A percentile compares a stretch with the other conserved stretches of the same genome.
These are phyloP conservation scores for Polyploca ridens DNA, from an alignment of 2,888 invertebrate species.

Conservation along the genomic window DNA sequence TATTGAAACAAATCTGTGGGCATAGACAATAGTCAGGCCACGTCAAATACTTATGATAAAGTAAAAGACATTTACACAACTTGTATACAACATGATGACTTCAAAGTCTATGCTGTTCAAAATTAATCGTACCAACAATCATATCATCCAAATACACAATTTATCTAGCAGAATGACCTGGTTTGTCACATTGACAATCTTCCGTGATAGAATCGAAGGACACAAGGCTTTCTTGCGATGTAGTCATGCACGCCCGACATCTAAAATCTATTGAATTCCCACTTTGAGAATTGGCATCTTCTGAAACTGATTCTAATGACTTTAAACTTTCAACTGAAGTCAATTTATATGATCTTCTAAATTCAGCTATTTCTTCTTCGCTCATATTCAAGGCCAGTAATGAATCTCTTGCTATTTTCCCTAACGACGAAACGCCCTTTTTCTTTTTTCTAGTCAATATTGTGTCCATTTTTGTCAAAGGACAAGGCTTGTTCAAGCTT, in stretches of 20 bases:
- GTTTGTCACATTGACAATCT: conserved; percentile 69
- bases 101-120: not conserved
- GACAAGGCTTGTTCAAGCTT: conserved; percentile 69
- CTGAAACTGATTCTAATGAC: conserved; percentile 77
- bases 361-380: conserved; percentile 77
- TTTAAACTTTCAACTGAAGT: conserved; percentile 75
- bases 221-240: conserved; percentile 77
- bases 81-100: not conserved
- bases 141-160: conserved; percentile 20
- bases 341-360: conserved; percentile 70
- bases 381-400: conserved; percentile 76
- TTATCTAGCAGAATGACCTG: conserved; percentile 62
- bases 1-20: not conserved
- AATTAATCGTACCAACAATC: not conserved
- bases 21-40: not conserved
- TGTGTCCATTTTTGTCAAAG: conserved; percentile 64
- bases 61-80: not conserved
- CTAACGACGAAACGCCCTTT: conserved; percentile 62
- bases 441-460: conserved; percentile 72
- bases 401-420: conserved; percentile 78
- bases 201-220: conserved; percentile 77
- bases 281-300: conserved; percentile 75
- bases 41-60: not conserved
- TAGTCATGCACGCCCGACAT: conserved; percentile 68
- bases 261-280: conserved; percentile 74